phyloP scores from a whole-genome alignment of 2,888 invertebrate genomes.

The Caenorhabditis japonica region DNA sequence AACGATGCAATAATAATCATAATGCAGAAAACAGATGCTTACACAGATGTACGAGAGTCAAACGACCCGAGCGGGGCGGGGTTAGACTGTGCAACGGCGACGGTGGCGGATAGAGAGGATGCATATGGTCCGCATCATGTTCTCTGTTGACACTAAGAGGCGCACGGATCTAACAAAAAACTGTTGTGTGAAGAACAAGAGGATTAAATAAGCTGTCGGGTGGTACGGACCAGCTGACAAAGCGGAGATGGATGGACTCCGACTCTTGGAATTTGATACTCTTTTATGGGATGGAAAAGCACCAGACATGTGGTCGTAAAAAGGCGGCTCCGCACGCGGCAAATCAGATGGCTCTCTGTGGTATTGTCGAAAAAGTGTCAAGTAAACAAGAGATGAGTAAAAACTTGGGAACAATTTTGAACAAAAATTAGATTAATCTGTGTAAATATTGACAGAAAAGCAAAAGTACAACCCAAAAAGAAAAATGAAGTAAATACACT shows the following conservation, averaged over 20 bases:
- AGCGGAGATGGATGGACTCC: constrained; percentile 21
- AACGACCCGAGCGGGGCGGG: constrained; percentile 21
- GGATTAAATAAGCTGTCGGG: constrained; percentile 30
- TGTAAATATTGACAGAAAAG: too few species aligned
- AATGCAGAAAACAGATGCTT: constrained; percentile 53
- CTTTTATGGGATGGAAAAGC: constrained; percentile 23
- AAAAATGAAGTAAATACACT: too few species aligned
- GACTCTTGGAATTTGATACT: constrained; percentile 38
- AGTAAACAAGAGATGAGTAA: too few species aligned
- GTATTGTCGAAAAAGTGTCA: too few species aligned
- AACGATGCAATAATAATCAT: constrained; percentile 51
- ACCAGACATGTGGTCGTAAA: constrained; percentile 30
- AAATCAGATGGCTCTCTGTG: too few species aligned
- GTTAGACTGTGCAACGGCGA: constrained; percentile 17
- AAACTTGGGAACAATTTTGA: too few species aligned
- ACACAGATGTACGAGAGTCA: constrained; percentile 52
- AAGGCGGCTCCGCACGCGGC: constrained; percentile 1
- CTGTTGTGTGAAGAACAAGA: constrained; percentile 49
- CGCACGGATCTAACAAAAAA: constrained; percentile 4
- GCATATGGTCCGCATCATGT: constrained; percentile 32
- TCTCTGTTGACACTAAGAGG: constrained; percentile 31
- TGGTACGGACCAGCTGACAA: constrained; percentile 32
- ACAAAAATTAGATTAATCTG: too few species aligned
- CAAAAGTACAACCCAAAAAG: too few species aligned
- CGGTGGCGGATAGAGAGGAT: constrained; percentile 1